Evolutionary conservation across 2,888 invertebrate species (phyloP), one percentile per base, ranked within the genome.

Genomic region (Gymnoscelis rufifasciata): DNA sequence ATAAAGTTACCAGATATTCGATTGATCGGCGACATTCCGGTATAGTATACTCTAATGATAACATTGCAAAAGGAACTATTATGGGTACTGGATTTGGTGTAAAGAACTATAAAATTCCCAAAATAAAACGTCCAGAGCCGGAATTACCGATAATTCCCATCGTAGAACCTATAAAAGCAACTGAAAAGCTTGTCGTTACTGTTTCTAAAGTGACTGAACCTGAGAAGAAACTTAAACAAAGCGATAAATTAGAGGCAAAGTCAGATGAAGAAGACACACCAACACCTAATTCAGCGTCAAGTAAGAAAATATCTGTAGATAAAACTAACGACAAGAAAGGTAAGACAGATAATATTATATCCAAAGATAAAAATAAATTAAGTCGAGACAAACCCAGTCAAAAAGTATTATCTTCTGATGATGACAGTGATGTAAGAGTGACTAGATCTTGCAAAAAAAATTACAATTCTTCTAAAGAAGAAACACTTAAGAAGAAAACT

Each of bases 101-200:
- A 0, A 84, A 79, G 68, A 88, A 88, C 61, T 89, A 86, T 52
- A 88, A 82, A 66, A 88, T 88, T 54, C 87, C 88, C 0, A 88
- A 89, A 72, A 81, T 88, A 30, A 88, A 86, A 71, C 73, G 81
- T 15, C 50, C 61, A 3, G 60, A 60, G 35, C 58, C 66, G 42
- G 50, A 43, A 23, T 47, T 46, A 14, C 40, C 47, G 29, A 53
- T 46, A 38, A 47, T 12, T 29, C 49, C 50, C 12, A 24, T 19
- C 19, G 46, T 51, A 43, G 23, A 35, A 6, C 51, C 58, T 33
- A 44, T 30, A 38, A 47, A 24, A 11, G 44, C 39, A 10, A 8
- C 14, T 15, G 36, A 37, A 26, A 39, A 43, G 19, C 19, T 5
- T 5, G 5, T 5, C 7, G 49, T n/a, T 6, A n/a, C 14, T n/a